Evolutionary conservation across 2,888 invertebrate species (phyloP).

Genomic region (Limenitis camilla): DNA sequence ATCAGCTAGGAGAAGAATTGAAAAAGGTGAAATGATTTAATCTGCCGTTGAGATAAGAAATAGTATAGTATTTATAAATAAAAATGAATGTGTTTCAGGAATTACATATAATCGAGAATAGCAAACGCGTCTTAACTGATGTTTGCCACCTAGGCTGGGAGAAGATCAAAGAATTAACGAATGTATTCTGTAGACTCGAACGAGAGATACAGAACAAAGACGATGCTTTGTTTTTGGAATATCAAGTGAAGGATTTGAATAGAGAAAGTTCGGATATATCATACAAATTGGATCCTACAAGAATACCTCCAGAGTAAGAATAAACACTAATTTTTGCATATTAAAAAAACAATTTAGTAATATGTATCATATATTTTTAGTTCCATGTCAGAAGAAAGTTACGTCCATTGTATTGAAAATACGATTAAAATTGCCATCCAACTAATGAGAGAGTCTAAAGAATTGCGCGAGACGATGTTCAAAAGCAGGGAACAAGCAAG

Average conservation of each 20-base stretch:
- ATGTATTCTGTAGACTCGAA: constrained; percentile 80
- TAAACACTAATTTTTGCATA: background rate
- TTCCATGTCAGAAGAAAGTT: constrained; percentile 84
- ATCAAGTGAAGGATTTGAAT: constrained; percentile 81
- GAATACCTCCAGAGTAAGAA: constrained; percentile 81
- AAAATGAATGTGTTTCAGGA: constrained; percentile 41
- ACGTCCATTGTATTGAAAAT: constrained; percentile 86
- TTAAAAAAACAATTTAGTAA: background rate
- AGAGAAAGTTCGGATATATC: constrained; percentile 85
- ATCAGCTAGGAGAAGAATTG: constrained; percentile 83
- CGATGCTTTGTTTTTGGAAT: constrained; percentile 84
- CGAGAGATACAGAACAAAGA: constrained; percentile 86
- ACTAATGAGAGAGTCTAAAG: constrained; percentile 84
- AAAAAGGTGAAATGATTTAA: too few relatives aligned
- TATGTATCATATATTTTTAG: constrained; percentile 46
- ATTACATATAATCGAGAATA: constrained; percentile 63
- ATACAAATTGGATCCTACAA: constrained; percentile 86
- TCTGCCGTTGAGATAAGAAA: background rate
- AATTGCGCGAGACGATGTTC: constrained; percentile 85
- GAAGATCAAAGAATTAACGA: constrained; percentile 83
- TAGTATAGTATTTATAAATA: background rate
- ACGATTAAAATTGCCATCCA: constrained; percentile 87
- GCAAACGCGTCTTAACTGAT: constrained; percentile 59
- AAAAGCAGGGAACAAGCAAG: constrained; percentile 84
- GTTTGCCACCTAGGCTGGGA: constrained; percentile 80